Evolutionary conservation across 2,888 invertebrate species (phyloP).

Genomic region (Sinodicranocentrus sp.): DNA sequence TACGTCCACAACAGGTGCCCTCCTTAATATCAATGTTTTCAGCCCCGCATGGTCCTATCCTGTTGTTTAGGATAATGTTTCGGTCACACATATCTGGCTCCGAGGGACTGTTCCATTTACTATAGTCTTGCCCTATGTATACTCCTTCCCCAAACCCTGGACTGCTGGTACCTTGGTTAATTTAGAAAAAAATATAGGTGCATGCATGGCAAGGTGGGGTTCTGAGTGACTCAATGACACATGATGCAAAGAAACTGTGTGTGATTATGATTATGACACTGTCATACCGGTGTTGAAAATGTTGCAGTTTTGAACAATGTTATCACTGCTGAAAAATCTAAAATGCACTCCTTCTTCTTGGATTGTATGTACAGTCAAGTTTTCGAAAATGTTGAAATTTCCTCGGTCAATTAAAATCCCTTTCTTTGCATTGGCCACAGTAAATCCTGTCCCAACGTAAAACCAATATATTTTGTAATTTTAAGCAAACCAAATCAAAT

Average conservation of each 20-base stretch:
- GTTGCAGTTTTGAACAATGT: slow-evolving; percentile 44
- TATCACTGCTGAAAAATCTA: slow-evolving; percentile 68
- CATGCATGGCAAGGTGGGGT: not conserved
- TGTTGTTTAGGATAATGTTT: slow-evolving; percentile 65
- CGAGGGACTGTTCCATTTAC: slow-evolving; percentile 62
- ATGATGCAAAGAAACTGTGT: too few relatives aligned
- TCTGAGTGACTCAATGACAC: too few relatives aligned
- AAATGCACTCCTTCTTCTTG: slow-evolving; percentile 73
- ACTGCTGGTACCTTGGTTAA: slow-evolving; percentile 32
- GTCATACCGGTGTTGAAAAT: slow-evolving; percentile 66
- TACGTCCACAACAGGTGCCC: slow-evolving; percentile 71
- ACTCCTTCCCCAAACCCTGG: slow-evolving; percentile 72
- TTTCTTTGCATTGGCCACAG: slow-evolving; percentile 63
- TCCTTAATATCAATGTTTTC: slow-evolving; percentile 73
- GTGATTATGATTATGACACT: too few relatives aligned
- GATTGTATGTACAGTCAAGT: slow-evolving; percentile 64
- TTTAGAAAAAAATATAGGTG: not conserved
- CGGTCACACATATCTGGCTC: slow-evolving; percentile 69
- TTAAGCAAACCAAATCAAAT: too few relatives aligned
- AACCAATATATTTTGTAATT: not conserved
- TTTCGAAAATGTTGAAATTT: slow-evolving; percentile 66
- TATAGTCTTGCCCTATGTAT: slow-evolving; percentile 70
- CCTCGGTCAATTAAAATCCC: slow-evolving; percentile 70
- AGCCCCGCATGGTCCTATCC: slow-evolving; percentile 67
- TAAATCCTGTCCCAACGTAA: too few relatives aligned